Base-by-base conservation (phyloP, 1,140 invertebrate species). In the Euwallacea fornicatus region DNA sequence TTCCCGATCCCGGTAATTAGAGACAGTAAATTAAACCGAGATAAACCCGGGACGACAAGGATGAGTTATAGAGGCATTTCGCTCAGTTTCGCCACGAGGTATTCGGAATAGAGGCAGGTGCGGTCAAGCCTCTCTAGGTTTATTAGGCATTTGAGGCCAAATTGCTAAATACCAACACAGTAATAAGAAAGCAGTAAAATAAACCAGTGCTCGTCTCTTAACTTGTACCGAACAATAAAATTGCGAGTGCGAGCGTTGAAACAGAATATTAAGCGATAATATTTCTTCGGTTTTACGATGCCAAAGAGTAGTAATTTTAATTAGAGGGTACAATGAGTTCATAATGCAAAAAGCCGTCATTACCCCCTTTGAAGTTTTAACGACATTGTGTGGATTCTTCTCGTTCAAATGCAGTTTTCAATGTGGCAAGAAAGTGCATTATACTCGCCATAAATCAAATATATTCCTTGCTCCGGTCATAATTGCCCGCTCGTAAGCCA, bases 1-100 rank as follows among this genome's bases (percentile, higher is more conserved):
- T 56, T 67, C 72, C 74, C 76, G 79, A 81, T 79, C 77, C 79
- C 79, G 69, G 62, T 76, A 80, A 81, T 81, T 81, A 81, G 67
- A 46, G 78, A 77, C 75, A 73, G 75, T 81, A 81, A 81, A 81
- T 81, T 81, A 77, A 75, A 75, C 75, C 73, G 68, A 60, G 71
- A 78, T 76, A 76, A 75, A 75, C 66, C 65, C 46, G 71, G 21
- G 73, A 75, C 70, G 73, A 76, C 74, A 74, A 76, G 73, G 46
- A 67, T 70, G 74, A 77, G 73, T 75, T 74, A 74, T 74, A 42
- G 42, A 9, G 53, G 11, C 54, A 41, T 33, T 63, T 66, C 47
- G 42, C 7, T 42, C 54, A 13, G 44, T 59, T 67, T 64, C 11
- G 54, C 46, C 13, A 50, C 21, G 21, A 33, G 46, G 46, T 13